These are phyloP conservation scores for Urocitellus parryii DNA, from an alignment of 2,113 vertebrate species.

Conservation along the genomic window DNA sequence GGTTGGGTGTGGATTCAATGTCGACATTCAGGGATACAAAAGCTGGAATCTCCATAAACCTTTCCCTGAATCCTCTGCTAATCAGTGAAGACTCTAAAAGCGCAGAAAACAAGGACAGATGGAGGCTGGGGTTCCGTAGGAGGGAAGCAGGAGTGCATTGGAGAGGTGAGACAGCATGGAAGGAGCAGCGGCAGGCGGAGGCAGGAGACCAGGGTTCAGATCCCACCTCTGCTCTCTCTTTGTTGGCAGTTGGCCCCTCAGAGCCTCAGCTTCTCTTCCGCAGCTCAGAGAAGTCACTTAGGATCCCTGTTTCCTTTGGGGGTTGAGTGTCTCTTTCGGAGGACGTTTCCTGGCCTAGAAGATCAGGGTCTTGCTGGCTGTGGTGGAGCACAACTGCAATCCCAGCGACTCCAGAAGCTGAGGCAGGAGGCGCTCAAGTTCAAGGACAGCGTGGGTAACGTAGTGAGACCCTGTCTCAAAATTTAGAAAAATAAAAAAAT, in stretches of 20 bases:
- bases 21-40: background rate
- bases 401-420: no score
- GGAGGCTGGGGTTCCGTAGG: background rate
- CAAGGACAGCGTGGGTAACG: no score
- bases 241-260: background rate
- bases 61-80: slow-evolving; percentile 42
- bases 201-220: background rate
- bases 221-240: background rate
- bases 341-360: background rate
- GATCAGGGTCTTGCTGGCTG: background rate
- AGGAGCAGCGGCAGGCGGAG: background rate
- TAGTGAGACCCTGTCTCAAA: no score
- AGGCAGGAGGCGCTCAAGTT: no score
- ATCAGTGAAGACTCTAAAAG: background rate
- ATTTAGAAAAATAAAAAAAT: no score
- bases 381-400: no score
- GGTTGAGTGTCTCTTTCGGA: background rate
- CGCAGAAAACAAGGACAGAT: background rate
- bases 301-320: background rate
- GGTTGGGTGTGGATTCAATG: slow-evolving; percentile 36
- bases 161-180: background rate
- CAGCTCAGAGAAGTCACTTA: background rate
- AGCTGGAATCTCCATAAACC: slow-evolving; percentile 22
- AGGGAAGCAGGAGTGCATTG: background rate
- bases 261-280: background rate